Evolutionary conservation across 2,888 invertebrate species (phyloP).

Genomic region (Antheraea yamamai): DNA sequence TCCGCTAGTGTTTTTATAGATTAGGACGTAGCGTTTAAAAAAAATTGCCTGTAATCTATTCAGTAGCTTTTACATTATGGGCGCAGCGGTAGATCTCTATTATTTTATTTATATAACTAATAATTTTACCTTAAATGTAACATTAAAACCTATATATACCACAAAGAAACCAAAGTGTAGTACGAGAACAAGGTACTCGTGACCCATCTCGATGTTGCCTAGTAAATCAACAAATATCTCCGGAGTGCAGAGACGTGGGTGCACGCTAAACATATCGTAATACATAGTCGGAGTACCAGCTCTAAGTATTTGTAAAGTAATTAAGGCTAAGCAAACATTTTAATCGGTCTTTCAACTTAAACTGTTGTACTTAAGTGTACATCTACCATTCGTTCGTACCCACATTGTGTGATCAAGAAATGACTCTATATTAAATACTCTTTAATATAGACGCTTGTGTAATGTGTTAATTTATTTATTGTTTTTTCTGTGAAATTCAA

Average conservation of each 20-base stretch:
- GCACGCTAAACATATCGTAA: conserved; percentile 68
- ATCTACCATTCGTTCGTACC: conserved; percentile 3
- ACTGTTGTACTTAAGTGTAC: conserved; percentile 29
- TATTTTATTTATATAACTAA: too few relatives aligned
- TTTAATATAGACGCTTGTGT: background rate
- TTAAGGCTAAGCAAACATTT: conserved; percentile 73
- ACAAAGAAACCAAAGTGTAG: background rate
- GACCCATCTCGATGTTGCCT: conserved; percentile 27
- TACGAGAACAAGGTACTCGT: background rate
- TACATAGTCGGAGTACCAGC: conserved; percentile 35
- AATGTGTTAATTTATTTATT: background rate
- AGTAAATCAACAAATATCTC: conserved; percentile 38
- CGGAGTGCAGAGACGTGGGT: conserved; percentile 35
- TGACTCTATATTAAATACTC: background rate
- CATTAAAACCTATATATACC: too few relatives aligned
- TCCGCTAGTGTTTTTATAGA: too few relatives aligned
- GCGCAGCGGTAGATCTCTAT: too few relatives aligned
- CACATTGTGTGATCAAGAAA: conserved; percentile 11
- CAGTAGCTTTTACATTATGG: too few relatives aligned
- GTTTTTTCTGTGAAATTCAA: background rate
- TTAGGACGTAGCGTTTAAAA: too few relatives aligned
- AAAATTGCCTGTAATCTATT: too few relatives aligned
- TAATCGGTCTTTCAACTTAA: conserved; percentile 69
- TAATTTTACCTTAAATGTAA: too few relatives aligned
- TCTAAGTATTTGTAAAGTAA: conserved; percentile 64